A percentile compares a stretch with the other conserved stretches of the same genome.
phyloP scores from a whole-genome alignment of 2,797 vertebrate genomes.

The Adelosebastes latens region DNA sequence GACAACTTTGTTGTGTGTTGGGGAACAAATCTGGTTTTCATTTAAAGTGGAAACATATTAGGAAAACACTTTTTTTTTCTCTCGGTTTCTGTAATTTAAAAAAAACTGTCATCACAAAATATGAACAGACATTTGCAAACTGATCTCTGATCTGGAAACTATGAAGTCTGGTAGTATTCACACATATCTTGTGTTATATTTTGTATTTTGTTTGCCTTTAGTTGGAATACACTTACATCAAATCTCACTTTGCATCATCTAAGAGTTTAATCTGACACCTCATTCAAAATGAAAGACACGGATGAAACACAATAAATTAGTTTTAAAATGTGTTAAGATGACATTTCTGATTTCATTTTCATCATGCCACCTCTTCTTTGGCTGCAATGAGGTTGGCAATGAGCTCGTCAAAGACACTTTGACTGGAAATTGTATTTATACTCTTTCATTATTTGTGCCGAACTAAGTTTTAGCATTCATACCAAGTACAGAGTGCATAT shows the following conservation, averaged over 20 bases:
- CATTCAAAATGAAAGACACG: neutral
- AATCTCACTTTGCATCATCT: neutral
- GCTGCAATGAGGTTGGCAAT: neutral
- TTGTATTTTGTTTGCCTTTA: neutral
- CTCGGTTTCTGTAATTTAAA: slow-evolving; percentile 10
- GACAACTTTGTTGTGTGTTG: slow-evolving; percentile 41
- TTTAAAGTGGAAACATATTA: slow-evolving; percentile 52
- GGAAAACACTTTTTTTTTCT: slow-evolving; percentile 36
- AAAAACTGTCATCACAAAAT: slow-evolving; percentile 35
- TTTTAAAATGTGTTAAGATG: neutral
- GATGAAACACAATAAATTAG: neutral
- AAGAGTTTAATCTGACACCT: neutral
- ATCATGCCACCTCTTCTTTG: neutral
- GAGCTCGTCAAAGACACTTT: neutral
- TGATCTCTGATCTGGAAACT: slow-evolving; percentile 6
- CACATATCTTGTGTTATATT: neutral
- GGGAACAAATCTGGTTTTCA: slow-evolving; percentile 52
- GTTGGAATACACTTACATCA: neutral
- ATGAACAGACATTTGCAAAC: slow-evolving; percentile 19
- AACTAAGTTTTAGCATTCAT: neutral
- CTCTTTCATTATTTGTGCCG: neutral
- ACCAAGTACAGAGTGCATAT: neutral
- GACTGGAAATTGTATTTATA: neutral
- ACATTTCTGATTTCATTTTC: neutral
- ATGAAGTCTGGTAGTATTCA: neutral